Evolutionary conservation across 2,797 vertebrate genomes (phyloP).

Genomic region (Acanthis flammea): DNA sequence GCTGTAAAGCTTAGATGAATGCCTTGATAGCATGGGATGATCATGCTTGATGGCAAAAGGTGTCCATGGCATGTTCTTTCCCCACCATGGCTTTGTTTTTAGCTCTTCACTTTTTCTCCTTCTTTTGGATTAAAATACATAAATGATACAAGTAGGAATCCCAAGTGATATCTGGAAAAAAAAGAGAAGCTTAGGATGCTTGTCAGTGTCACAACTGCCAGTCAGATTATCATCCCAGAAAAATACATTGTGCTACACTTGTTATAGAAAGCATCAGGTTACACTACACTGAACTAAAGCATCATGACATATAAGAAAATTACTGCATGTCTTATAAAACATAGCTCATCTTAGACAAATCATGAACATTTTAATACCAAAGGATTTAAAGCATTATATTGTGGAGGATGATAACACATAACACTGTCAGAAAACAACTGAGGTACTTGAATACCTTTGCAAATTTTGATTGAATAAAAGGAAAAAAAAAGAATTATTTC

Average conservation of each 20-base stretch:
- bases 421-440: not conserved
- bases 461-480: not conserved
- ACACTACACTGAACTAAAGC: not conserved
- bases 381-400: not conserved
- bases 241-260: not conserved
- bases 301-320: not conserved
- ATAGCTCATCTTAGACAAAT: not conserved
- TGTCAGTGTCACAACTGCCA: not conserved
- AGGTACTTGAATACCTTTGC: not conserved
- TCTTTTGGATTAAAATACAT: constrained; percentile 30
- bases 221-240: not conserved
- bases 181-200: not conserved
- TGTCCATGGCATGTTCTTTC: not conserved
- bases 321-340: not conserved
- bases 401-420: not conserved
- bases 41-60: not conserved
- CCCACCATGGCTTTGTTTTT: not conserved
- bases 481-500: not conserved
- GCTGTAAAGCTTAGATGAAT: not conserved
- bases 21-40: not conserved
- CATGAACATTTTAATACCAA: not conserved
- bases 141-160: not conserved
- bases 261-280: constrained; percentile 1
- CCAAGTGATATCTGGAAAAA: constrained; percentile 35
- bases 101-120: constrained; percentile 28